Percentiles rank a stretch among this genome's conserved stretches.
Conservation (phyloP, 1,140 invertebrate genomes). For the Calephelis nemesis region DNA sequence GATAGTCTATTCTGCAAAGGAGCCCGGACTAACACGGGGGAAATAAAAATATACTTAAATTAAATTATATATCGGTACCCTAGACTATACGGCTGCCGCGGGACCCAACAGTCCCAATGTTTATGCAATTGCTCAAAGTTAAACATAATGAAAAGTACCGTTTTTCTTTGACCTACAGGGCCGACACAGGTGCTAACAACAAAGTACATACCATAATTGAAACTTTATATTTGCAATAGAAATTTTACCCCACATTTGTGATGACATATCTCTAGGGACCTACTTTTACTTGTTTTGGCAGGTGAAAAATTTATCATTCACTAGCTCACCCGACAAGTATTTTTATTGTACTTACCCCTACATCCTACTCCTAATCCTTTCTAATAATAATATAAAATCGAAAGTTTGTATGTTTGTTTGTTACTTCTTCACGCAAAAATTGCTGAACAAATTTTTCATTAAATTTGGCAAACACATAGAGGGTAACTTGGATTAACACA, state of each 20-base stretch:
- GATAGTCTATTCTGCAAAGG: no score
- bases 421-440: no score
- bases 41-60: neutral
- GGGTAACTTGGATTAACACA: no score
- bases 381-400: no score
- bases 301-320: neutral
- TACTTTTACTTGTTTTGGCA: neutral
- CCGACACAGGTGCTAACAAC: constrained; percentile 18
- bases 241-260: constrained; percentile 13
- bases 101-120: constrained; percentile 33
- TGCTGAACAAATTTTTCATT: no score
- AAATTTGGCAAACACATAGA: no score
- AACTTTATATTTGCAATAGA: constrained; percentile 9
- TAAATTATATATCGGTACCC: neutral
- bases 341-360: no score
- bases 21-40: no score
- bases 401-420: no score
- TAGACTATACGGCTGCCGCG: neutral
- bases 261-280: neutral
- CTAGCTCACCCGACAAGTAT: no score
- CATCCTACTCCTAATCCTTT: no score
- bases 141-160: constrained; percentile 50
- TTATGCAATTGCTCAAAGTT: constrained; percentile 54
- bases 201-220: constrained; percentile 9
- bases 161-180: constrained; percentile 49